A percentile compares a stretch with the other conserved stretches of the same genome.
Evolutionary conservation across 2,888 invertebrate genomes (phyloP).

Genomic region (Scaeva pyrastri): DNA sequence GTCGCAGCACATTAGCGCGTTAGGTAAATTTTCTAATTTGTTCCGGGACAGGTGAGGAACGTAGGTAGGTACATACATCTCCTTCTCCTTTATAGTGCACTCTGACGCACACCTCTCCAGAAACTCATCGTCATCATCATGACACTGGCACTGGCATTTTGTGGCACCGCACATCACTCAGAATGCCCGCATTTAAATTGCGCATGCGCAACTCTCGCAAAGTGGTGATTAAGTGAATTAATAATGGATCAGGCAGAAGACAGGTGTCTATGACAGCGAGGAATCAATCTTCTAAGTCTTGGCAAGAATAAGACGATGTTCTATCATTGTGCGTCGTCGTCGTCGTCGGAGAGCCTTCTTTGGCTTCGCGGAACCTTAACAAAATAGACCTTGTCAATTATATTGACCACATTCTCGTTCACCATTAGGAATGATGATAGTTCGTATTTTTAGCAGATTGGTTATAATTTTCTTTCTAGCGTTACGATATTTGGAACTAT

Average conservation of each 20-base stretch:
- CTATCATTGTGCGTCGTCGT: neutral
- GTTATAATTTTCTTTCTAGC: constrained; percentile 23
- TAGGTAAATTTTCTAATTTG: constrained; percentile 68
- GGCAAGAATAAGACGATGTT: neutral
- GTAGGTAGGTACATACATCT: neutral
- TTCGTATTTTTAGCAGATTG: neutral
- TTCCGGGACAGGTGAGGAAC: constrained; percentile 72
- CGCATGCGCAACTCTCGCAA: constrained; percentile 61
- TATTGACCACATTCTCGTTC: constrained; percentile 40
- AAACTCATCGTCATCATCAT: constrained; percentile 53
- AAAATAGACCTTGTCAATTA: constrained; percentile 51
- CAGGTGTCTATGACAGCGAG: constrained; percentile 57
- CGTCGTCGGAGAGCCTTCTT: too few species aligned
- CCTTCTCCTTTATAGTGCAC: constrained; percentile 19
- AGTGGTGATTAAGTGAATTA: constrained; percentile 63
- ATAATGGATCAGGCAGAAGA: constrained; percentile 53
- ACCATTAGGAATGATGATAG: neutral
- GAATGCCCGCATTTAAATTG: constrained; percentile 62
- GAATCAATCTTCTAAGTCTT: neutral
- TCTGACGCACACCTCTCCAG: constrained; percentile 8
- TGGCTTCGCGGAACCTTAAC: neutral
- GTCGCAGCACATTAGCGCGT: constrained; percentile 72
- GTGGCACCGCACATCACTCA: constrained; percentile 36
- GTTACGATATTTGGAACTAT: too few species aligned
- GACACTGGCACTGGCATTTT: neutral